Conservation (phyloP, 2,113 vertebrate species). For the Calidris pygmaea region DNA sequence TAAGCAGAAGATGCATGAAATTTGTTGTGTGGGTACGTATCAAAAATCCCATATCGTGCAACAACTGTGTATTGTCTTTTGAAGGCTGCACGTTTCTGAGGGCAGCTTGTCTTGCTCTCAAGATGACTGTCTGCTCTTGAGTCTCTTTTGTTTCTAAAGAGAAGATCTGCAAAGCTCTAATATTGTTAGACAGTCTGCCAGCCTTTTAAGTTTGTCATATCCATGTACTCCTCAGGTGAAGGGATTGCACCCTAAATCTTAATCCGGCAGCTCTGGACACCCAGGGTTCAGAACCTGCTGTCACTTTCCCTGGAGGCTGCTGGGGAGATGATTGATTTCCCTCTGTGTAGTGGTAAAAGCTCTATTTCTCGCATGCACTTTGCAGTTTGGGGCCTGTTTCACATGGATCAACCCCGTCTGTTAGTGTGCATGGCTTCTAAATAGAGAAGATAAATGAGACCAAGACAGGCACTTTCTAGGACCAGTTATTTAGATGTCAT, state of each 20-base stretch:
- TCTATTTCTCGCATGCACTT: neutral
- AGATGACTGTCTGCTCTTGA: neutral
- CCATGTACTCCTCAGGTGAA: rapidly evolving
- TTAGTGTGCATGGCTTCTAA: neutral
- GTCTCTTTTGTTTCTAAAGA: neutral
- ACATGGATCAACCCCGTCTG: neutral
- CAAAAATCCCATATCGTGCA: neutral
- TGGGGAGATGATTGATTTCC: no score
- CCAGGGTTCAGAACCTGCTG: neutral
- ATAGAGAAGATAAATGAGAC: neutral
- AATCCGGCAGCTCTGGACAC: neutral
- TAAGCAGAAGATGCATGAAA: neutral
- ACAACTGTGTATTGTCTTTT: neutral
- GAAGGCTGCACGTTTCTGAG: neutral
- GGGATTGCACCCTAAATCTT: neutral
- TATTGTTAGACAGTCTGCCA: rapidly evolving
- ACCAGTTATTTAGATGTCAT: neutral
- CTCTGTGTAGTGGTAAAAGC: neutral
- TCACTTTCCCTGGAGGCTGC: neutral
- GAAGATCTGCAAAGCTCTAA: neutral
- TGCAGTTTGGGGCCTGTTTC: neutral
- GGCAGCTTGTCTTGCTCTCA: neutral
- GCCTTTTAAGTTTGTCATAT: neutral
- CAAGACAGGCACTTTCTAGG: neutral
- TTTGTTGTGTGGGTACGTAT: neutral